Evolutionary conservation across 1,140 invertebrate species (phyloP), one percentile per base, ranked within the genome.

Genomic region (Cydia splendana): DNA sequence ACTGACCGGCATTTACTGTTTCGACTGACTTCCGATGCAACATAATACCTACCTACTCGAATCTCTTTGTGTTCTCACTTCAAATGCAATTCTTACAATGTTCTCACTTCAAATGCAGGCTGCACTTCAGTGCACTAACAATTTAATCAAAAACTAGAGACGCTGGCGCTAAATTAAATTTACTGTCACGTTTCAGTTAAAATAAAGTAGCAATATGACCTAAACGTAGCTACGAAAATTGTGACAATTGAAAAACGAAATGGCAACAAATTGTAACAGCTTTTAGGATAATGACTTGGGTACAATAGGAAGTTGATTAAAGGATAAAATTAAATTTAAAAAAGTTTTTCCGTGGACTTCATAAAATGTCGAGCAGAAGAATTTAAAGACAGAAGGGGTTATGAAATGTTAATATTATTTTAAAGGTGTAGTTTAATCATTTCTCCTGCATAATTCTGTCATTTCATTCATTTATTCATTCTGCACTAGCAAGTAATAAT

Each of bases 71-170:
- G 10, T 65, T 62, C n/a, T 24, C 6, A 62, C 9, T 65, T 65
- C 18, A 65, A 65, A 30, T 65, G 28, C 51, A 30, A 4, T 6
- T 28, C 30, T 24, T 18, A 28, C 62, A 30, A 65, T 24, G 62
- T 62, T 62, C n/a, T 24, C 6, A 62, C 9, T 65, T 65, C 18
- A 65, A 65, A 30, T 65, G 28, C 51, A 30, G 12, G 4, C 62
- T 28, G 24, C 62, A 30, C 20, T 65, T 65, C 24, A 65, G 62
- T 12, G 62, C 62, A 13, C 28, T 30, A 65, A 65, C 62, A 28
- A 65, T 65, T 65, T 65, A 65, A 53, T 53, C 51, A 53, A 53
- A n/a, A 53, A 53, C 51, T 53, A 3, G n/a, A 53, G n/a, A 53
- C 51, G 51, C n/a, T 12, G 18, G 51, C 6, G 51, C n/a, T 53